Evolutionary conservation across 1,140 invertebrate genomes (phyloP).

Genomic region (Calephelis nemesis): DNA sequence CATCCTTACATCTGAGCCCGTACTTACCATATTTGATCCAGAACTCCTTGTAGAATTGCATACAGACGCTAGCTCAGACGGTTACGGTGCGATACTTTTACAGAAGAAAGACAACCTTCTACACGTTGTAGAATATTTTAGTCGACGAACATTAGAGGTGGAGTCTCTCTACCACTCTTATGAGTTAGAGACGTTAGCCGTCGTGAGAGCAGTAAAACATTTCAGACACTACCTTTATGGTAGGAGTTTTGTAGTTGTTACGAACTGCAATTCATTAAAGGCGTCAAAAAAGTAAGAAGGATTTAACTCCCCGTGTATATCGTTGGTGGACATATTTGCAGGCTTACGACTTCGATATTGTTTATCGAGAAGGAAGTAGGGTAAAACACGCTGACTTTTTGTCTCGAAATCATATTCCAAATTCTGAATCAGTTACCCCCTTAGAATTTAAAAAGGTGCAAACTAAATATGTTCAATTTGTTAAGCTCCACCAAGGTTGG

Average conservation of each 20-base stretch:
- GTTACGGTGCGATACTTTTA: conserved; percentile 49
- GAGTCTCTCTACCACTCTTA: conserved; percentile 52
- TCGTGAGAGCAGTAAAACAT: conserved; percentile 38
- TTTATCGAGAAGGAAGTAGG: conserved; percentile 39
- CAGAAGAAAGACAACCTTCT: conserved; percentile 61
- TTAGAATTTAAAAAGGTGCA: conserved; percentile 22
- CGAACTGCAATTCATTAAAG: conserved; percentile 47
- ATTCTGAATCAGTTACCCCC: background rate
- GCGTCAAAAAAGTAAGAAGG: conserved; percentile 13
- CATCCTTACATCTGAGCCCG: conserved; percentile 42
- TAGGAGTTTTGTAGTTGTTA: conserved; percentile 37
- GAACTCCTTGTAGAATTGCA: conserved; percentile 49
- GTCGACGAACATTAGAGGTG: conserved; percentile 54
- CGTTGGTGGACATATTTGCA: conserved; percentile 27
- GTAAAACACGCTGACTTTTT: conserved; percentile 38
- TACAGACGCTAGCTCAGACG: conserved; percentile 48
- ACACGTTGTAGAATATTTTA: conserved; percentile 67
- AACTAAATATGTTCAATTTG: conserved; percentile 23
- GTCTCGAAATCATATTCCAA: conserved; percentile 1
- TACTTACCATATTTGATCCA: conserved; percentile 52
- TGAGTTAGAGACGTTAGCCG: conserved; percentile 45
- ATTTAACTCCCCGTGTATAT: conserved; percentile 31
- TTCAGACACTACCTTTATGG: conserved; percentile 48
- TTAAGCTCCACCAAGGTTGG: conserved; percentile 36
- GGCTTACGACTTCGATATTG: conserved; percentile 27